Percentiles rank a stretch among this genome's conserved stretches.
Conservation (phyloP, 1,140 invertebrate species). For the Latrodectus geometricus region DNA sequence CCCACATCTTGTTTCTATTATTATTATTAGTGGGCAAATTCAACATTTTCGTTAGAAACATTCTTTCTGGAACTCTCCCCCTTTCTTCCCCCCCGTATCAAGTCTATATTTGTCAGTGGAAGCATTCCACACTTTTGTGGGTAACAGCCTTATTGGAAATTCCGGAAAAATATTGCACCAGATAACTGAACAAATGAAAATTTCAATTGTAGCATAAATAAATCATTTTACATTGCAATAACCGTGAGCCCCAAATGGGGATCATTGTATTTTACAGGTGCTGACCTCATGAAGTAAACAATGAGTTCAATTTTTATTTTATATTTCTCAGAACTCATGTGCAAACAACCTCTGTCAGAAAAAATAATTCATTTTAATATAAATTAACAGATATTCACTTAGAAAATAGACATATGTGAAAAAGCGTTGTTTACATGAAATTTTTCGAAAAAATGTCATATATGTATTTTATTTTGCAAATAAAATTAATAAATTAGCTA, state of each 20-base stretch:
- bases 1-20: conserved; percentile 39
- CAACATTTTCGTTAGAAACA: conserved; percentile 42
- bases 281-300: conserved; percentile 33
- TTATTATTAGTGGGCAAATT: conserved; percentile 35
- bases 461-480: too few relatives aligned
- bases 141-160: too few relatives aligned
- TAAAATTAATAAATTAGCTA: too few relatives aligned
- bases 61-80: conserved; percentile 31
- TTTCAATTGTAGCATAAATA: conserved; percentile 41
- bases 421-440: conserved; percentile 39
- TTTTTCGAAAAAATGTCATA: conserved; percentile 41
- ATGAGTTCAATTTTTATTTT: conserved; percentile 39
- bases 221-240: conserved; percentile 42
- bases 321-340: conserved; percentile 40
- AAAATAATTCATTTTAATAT: conserved; percentile 42
- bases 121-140: conserved; percentile 38
- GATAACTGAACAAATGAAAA: conserved; percentile 42
- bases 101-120: conserved; percentile 41
- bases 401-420: conserved; percentile 40
- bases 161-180: too few relatives aligned
- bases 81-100: conserved; percentile 35
- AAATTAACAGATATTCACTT: conserved; percentile 41
- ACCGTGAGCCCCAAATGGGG: conserved; percentile 39
- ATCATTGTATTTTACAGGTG: conserved; percentile 42
- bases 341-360: conserved; percentile 37